Base-by-base conservation (phyloP, 1,140 invertebrate species). In the Hyles vespertilio region DNA sequence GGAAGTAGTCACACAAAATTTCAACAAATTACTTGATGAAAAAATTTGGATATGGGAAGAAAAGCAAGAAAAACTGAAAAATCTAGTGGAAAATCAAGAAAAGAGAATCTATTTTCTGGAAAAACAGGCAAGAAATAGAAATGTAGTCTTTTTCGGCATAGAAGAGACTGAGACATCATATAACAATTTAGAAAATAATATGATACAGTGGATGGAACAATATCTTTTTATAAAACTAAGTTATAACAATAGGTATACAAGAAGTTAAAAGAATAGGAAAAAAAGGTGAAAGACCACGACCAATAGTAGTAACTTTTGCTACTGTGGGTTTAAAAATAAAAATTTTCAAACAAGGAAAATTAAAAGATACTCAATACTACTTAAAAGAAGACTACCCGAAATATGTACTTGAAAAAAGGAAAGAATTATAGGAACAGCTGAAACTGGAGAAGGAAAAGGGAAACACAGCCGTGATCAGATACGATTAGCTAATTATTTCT, bases 211-310 rank as follows among this genome's bases (percentile, higher is more conserved):
- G 6, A 48, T 64, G 47, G 40, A 55, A 11, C 3, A 64, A 36
- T 34, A 56, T 32, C 43, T 64, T 33, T 47, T 48, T 33, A 43
- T 56, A 11, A 52, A 64, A 36, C n/a, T 64, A 32, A 8, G 12
- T 1, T 43, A 55, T 51, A 65, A 40, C 6, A n/a, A n/a, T n/a
- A n/a, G 59, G 62, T 32, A 59, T 67, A 32, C 52, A 67, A 51
- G 57, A 54, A 12, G 46, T 60, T 3, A 67, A 9, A 45, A 56
- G 65, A 60, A 43, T 67, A 3, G 65, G 65, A n/a, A 63, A 63
- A 67, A 67, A 56, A n/a, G 58, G 12, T 8, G 61, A 58, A 46
- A 52, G 32, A n/a, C 22, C 10, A n/a, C 56, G 65, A 46, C 65
- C 60, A 54, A 60, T 67, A 60, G 43, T 63, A 12, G 22, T 63